Evolutionary conservation across 2,888 invertebrate genomes (phyloP).

Genomic region (Polyommatus icarus): DNA sequence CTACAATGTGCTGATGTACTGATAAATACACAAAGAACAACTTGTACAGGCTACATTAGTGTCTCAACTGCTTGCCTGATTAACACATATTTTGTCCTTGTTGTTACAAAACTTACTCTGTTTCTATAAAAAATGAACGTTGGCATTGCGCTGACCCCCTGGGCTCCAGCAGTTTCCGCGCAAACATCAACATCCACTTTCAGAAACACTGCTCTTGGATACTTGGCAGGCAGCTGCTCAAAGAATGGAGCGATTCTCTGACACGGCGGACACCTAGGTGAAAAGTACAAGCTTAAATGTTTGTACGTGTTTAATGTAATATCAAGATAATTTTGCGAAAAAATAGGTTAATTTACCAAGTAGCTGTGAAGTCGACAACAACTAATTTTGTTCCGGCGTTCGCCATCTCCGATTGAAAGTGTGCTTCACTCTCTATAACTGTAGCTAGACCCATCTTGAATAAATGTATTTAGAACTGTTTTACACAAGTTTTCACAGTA

Average conservation of each 20-base stretch:
- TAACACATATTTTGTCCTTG: not conserved
- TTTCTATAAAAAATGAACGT: conserved; percentile 98
- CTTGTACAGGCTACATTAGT: no score
- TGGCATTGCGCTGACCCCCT: conserved; percentile 98
- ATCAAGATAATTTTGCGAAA: conserved; percentile 48
- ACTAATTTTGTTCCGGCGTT: conserved; percentile 93
- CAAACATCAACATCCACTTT: conserved; percentile 98
- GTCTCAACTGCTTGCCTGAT: no score
- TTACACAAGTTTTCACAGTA: conserved; percentile 28
- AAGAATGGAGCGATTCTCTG: conserved; percentile 96
- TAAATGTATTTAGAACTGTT: conserved; percentile 7
- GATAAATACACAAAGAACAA: no score
- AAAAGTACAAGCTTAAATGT: conserved; percentile 33
- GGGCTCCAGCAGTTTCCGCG: conserved; percentile 90
- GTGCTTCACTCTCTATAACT: conserved; percentile 86
- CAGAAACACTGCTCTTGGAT: conserved; percentile 92
- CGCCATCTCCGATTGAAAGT: conserved; percentile 92
- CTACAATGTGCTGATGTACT: no score
- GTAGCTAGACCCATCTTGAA: conserved; percentile 80
- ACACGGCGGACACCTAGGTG: conserved; percentile 96
- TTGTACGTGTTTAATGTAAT: not conserved
- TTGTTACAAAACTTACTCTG: conserved; percentile 70
- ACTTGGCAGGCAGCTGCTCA: conserved; percentile 92
- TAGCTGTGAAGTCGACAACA: conserved; percentile 96
- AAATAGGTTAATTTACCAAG: conserved; percentile 84